phyloP scores from a whole-genome alignment of 2,113 vertebrate genomes.

The Sapayoa aenigma region DNA sequence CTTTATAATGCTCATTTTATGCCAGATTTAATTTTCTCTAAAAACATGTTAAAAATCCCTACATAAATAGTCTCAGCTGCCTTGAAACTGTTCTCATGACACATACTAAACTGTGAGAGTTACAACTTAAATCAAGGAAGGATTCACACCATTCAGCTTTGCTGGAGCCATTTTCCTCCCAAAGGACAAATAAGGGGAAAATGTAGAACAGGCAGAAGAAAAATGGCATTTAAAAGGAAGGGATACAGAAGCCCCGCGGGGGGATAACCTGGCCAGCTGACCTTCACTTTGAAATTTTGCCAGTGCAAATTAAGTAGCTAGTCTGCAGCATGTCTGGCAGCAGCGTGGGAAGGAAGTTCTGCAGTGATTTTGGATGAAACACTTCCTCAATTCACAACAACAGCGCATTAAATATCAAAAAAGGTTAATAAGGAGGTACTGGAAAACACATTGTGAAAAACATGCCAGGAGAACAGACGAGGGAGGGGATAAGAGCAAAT shows the following conservation, averaged over 20 bases:
- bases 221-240: slow-evolving; percentile 26
- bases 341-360: slow-evolving; percentile 31
- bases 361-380: slow-evolving; percentile 34
- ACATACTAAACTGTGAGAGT: not conserved
- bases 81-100: not conserved
- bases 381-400: slow-evolving; percentile 41
- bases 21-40: not conserved
- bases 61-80: not conserved
- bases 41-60: not conserved
- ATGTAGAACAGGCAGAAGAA: not conserved
- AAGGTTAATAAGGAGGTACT: not conserved
- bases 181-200: not conserved
- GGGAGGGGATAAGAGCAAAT: not conserved
- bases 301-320: slow-evolving; percentile 52
- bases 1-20: not conserved
- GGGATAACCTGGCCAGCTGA: slow-evolving; percentile 50
- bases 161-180: not conserved
- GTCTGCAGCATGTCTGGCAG: slow-evolving; percentile 31
- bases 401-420: not conserved
- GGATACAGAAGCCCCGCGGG: not conserved
- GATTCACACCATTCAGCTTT: not conserved
- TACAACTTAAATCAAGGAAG: not conserved
- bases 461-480: not conserved
- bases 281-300: slow-evolving; percentile 51
- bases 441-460: not conserved